A percentile compares a stretch with the other conserved stretches of the same genome.
phyloP scores from a whole-genome alignment of 2,888 invertebrate species.

The Athetis lepigone region DNA sequence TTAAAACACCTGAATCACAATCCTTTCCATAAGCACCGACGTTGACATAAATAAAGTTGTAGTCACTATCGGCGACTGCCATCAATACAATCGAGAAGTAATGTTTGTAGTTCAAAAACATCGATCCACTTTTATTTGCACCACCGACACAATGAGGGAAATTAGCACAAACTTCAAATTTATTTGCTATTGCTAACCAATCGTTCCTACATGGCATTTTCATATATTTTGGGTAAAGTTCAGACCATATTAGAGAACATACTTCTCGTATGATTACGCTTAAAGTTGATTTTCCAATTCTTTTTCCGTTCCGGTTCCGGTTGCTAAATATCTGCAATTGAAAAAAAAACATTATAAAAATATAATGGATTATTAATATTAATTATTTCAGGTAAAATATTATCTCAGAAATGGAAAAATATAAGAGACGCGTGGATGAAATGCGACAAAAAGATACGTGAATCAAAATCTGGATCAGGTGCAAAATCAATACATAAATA shows the following conservation, averaged over 20 bases:
- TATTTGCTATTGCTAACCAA: slow-evolving; percentile 47
- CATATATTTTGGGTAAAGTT: slow-evolving; percentile 39
- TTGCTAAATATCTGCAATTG: slow-evolving; percentile 11
- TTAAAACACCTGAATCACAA: slow-evolving; percentile 42
- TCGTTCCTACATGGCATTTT: slow-evolving; percentile 39
- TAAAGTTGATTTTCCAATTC: neutral
- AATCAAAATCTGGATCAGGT: neutral
- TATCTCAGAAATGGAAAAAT: slow-evolving; percentile 11
- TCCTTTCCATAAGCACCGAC: slow-evolving; percentile 39
- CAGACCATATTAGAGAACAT: neutral
- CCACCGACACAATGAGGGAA: slow-evolving; percentile 56
- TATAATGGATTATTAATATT: slow-evolving; percentile 1
- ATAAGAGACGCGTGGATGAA: slow-evolving; percentile 8
- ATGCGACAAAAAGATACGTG: slow-evolving; percentile 9
- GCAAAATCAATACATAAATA: slow-evolving; percentile 26
- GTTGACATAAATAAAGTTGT: slow-evolving; percentile 50
- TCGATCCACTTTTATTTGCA: slow-evolving; percentile 38
- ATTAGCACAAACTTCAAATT: slow-evolving; percentile 24
- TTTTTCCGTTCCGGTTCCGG: neutral
- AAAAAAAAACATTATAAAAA: slow-evolving; percentile 5
- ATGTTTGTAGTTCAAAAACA: slow-evolving; percentile 27
- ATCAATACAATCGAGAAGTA: slow-evolving; percentile 30
- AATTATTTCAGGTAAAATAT: slow-evolving; percentile 1
- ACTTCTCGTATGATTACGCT: slow-evolving; percentile 6
- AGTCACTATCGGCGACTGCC: slow-evolving; percentile 45